Evolutionary conservation across 2,797 vertebrate genomes (phyloP), one percentile per base, ranked within the genome.

Genomic region (Neostethus bicornis): DNA sequence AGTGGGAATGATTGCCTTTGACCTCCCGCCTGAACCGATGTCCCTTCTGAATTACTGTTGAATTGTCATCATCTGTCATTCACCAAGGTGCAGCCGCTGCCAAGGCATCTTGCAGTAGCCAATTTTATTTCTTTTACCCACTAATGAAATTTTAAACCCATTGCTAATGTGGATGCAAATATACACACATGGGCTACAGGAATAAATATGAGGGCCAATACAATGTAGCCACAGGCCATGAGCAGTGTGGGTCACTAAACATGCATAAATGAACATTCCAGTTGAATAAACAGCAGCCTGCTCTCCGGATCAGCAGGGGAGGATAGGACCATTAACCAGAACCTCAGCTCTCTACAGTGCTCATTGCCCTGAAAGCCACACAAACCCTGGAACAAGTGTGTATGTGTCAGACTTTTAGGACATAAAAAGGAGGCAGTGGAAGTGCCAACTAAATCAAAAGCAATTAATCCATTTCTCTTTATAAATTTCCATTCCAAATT

Each of bases 41-140:
- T 85, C 81, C 80, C 77, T 67, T 56, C 75, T 79, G 79, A 88
- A 90, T 90, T 84, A 85, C 84, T 80, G 80, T 60, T 74, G 79
- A 88, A 89, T 90, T 84, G 85, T 89, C 86, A 85, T 89, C 80
- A 85, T 90, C 85, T 73, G 85, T 86, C 85, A 84, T 73, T 84
- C 83, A 71, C 80, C 72, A 65, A 85, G 85, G 77, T 85, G 72
- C 14, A 16, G 14, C 54, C 37, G 12, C 56, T 75, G 67, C 77
- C 70, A 57, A 49, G 60, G 67, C 53, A 46, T 74, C 64, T 71
- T 43, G 31, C 13, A 4, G 55, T 38, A 54, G 71, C 70, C 76
- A 80, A 76, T 84, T 74, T 63, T 63, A 80, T 79, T 76, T 46
- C 74, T 49, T 70, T 71, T 65, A 48, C 75, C 66, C 59, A 25